Evolutionary conservation across 1,140 invertebrate genomes (phyloP), one percentile per base, ranked within the genome.

Genomic region (Homarus americanus): DNA sequence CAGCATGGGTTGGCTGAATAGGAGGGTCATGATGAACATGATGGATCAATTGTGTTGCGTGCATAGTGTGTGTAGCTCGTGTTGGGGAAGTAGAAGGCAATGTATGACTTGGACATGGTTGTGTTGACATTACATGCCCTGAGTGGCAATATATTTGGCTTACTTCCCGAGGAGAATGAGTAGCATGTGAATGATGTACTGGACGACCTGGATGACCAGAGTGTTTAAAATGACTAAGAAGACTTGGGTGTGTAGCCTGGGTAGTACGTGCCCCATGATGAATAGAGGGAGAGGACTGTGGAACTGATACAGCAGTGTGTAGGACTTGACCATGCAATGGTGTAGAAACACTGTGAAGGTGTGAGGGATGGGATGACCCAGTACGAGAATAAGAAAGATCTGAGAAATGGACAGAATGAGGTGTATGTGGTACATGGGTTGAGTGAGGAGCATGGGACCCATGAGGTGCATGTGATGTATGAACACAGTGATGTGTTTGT

Each of bases 371-470:
- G 15, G 76, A 49, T 44, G 53, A 66, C 34, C 69, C 44, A 34
- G 58, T 24, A 34, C 44, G 58, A 34, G 73, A 20, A 17, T 85
- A 58, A 10, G 66, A 63, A 15, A 34, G 41, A 49, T 72, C 44
- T 49, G 83, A 85, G 41, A 85, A 49, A 75, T 72, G 69, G n/a
- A 85, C 66, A 49, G 83, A 85, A 75, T 85, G 69, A 28, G 75
- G 66, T 73, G 83, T 15, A 28, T 82, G 44, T 53, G 41, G 44
- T 9, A 34, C 41, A 32, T 49, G 38, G 12, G 82, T 5, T 20
- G 34, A 34, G 12, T 83, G 82, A 53, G 53, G 53, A 34, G 20
- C 53, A 58, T 75, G 17, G n/a, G 72, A 36, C 15, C 5, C 12
- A 49, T 49, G 44, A 15, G 44, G 15, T 7, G 5, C 12, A 49